A percentile compares a stretch with the other conserved stretches of the same genome.
These are phyloP conservation scores for Andrena flavipes DNA, from an alignment of 2,888 invertebrate species.

Conservation along the genomic window DNA sequence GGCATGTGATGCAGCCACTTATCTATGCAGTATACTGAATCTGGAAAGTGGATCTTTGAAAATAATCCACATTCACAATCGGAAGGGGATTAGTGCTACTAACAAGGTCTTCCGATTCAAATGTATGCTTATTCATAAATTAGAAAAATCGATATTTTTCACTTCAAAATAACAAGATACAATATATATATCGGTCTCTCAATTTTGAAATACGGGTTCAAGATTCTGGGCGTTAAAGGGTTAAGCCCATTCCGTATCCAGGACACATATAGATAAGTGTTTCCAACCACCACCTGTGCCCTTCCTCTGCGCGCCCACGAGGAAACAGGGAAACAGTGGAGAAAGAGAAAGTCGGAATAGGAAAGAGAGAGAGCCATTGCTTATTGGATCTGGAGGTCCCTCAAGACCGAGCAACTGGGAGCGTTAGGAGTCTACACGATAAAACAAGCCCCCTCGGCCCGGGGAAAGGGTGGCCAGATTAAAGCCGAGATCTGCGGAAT, in stretches of 20 bases:
- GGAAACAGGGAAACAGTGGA: background rate
- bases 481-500: constrained; percentile 41
- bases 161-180: too few relatives aligned
- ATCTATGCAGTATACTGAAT: background rate
- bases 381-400: constrained; percentile 66
- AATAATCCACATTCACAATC: too few relatives aligned
- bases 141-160: too few relatives aligned
- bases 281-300: background rate
- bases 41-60: background rate
- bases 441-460: constrained; percentile 26
- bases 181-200: too few relatives aligned
- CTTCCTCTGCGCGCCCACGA: background rate
- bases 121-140: too few relatives aligned
- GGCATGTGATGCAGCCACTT: background rate
- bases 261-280: too few relatives aligned
- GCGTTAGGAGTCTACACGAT: constrained; percentile 47
- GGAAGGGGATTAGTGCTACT: too few relatives aligned
- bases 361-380: constrained; percentile 36
- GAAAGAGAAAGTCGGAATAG: constrained; percentile 3
- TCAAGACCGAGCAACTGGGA: constrained; percentile 50
- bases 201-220: too few relatives aligned
- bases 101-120: too few relatives aligned
- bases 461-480: constrained; percentile 22
- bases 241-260: too few relatives aligned
- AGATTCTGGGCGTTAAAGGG: too few relatives aligned